phyloP scores from a whole-genome alignment of 2,888 invertebrate species.

The Deilephila elpenor region DNA sequence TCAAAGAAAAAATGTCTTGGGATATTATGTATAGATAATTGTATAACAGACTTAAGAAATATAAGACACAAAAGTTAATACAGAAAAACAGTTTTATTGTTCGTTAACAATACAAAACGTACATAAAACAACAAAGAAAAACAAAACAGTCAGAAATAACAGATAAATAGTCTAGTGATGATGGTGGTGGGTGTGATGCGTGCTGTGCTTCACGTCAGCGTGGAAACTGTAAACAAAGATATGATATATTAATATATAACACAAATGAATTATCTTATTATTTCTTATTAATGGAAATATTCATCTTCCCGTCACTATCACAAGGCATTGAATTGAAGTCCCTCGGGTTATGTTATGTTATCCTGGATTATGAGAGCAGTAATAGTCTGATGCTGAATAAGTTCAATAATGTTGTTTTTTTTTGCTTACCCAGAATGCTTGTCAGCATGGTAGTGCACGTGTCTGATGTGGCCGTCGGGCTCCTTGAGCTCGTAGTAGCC shows the following conservation, averaged over 20 bases:
- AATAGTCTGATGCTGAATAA: too few species aligned
- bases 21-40: too few species aligned
- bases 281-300: too few species aligned
- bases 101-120: conserved; percentile 17
- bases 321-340: too few species aligned
- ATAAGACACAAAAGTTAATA: neutral
- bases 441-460: conserved; percentile 81
- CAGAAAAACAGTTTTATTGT: neutral
- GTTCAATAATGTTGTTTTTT: too few species aligned
- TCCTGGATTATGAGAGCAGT: too few species aligned
- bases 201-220: conserved; percentile 51
- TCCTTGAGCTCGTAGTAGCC: conserved; percentile 77
- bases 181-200: conserved; percentile 50
- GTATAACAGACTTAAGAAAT: neutral
- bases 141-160: too few species aligned
- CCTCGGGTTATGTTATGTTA: too few species aligned
- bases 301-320: too few species aligned
- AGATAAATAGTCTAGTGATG: conserved; percentile 37
- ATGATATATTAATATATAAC: neutral
- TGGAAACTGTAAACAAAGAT: conserved; percentile 47
- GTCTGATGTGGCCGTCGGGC: conserved; percentile 58
- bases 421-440: conserved; percentile 50
- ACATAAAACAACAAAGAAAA: conserved; percentile 5
- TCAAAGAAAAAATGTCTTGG: too few species aligned
- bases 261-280: too few species aligned